Percentiles rank a stretch among this genome's conserved stretches.
phyloP scores from a whole-genome alignment of 2,797 vertebrate genomes.

The Champsocephalus esox region DNA sequence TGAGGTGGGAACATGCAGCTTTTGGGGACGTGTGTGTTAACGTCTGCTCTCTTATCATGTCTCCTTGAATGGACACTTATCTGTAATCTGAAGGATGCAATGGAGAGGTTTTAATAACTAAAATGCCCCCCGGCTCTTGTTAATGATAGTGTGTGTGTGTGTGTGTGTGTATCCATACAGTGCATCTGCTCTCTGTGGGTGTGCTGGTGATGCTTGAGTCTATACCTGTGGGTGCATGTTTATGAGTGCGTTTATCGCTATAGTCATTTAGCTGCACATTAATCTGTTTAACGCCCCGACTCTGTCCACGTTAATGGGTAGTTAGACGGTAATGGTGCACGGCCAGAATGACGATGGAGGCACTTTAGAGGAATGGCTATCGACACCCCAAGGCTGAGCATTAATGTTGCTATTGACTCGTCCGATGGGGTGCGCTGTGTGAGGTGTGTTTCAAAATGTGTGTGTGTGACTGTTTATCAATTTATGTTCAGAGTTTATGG shows the following conservation, averaged over 20 bases:
- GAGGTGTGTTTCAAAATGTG: constrained; percentile 34
- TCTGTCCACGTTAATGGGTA: constrained; percentile 74
- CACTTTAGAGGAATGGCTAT: constrained; percentile 74
- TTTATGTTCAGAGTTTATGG: constrained; percentile 23
- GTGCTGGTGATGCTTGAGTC: constrained; percentile 41
- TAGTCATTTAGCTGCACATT: constrained; percentile 71
- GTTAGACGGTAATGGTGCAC: constrained; percentile 76
- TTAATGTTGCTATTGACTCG: constrained; percentile 70
- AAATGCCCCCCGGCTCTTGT: constrained; percentile 60
- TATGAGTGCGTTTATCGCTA: constrained; percentile 74
- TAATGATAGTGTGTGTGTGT: constrained; percentile 37
- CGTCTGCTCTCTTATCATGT: constrained; percentile 34
- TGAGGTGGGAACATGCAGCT: not conserved
- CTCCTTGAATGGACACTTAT: constrained; percentile 39
- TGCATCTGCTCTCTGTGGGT: constrained; percentile 31
- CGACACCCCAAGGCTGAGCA: constrained; percentile 73
- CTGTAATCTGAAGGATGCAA: constrained; percentile 53
- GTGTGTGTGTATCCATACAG: constrained; percentile 32
- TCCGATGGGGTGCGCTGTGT: constrained; percentile 46
- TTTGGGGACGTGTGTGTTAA: constrained; percentile 13
- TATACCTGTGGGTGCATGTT: constrained; percentile 74
- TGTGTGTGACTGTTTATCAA: constrained; percentile 36
- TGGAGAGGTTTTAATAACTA: constrained; percentile 66
- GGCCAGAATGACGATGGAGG: constrained; percentile 71
- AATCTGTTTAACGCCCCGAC: constrained; percentile 71